These are phyloP conservation scores for Sebastes umbrosus DNA, from an alignment of 2,797 vertebrate species.

Conservation along the genomic window DNA sequence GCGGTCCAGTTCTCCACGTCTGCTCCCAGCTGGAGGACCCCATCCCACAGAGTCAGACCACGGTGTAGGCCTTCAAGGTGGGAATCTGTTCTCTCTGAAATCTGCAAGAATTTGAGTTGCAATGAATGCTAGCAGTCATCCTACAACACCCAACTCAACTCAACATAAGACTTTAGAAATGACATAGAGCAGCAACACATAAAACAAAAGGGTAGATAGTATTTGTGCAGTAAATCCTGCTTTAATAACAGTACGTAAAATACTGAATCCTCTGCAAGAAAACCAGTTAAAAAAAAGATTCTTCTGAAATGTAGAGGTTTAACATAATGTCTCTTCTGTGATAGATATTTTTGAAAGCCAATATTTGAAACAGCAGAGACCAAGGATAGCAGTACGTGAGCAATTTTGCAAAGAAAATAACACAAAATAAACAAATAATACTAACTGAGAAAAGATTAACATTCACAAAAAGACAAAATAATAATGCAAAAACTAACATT, in stretches of 20 bases:
- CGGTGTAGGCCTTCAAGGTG: conserved; percentile 86
- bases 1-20: conserved; percentile 83
- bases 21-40: conserved; percentile 82
- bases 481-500: no score
- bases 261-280: background rate
- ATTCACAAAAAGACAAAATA: background rate
- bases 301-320: background rate
- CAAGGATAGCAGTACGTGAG: background rate
- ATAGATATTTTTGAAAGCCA: background rate
- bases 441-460: background rate
- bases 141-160: background rate
- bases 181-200: background rate
- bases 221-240: background rate
- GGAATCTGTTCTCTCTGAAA: conserved; percentile 90
- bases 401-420: background rate
- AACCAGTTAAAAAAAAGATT: background rate
- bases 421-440: background rate
- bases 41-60: conserved; percentile 88
- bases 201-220: background rate
- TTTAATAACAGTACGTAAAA: background rate
- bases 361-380: background rate
- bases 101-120: conserved; percentile 66
- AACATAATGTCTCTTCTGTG: background rate
- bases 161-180: background rate
- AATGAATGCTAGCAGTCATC: background rate